phyloP scores from a whole-genome alignment of 2,888 invertebrate genomes.

The Leuctra nigra region DNA sequence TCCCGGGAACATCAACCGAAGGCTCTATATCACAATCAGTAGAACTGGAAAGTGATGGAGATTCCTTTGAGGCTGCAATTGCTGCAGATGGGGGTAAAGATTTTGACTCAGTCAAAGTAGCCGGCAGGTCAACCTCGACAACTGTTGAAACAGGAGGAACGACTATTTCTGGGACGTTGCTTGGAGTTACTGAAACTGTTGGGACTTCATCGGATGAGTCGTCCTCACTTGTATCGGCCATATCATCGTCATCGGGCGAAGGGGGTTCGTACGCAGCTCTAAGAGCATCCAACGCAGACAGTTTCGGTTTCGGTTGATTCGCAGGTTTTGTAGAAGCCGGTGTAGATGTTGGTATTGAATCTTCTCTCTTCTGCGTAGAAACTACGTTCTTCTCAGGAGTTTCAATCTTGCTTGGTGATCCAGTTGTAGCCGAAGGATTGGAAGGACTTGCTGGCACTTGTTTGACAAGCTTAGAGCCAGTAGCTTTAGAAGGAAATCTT shows the following conservation, averaged over 20 bases:
- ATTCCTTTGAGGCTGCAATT: no score
- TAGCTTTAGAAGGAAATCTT: no score
- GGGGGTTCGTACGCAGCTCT: slow-evolving; percentile 1
- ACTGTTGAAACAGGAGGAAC: no score
- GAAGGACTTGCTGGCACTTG: neutral
- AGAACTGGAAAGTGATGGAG: no score
- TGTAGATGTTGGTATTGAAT: neutral
- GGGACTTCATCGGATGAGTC: neutral
- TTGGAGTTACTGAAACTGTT: no score
- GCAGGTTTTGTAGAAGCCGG: neutral
- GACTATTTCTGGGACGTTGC: no score
- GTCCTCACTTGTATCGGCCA: neutral
- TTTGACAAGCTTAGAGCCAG: no score
- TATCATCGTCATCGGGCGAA: neutral
- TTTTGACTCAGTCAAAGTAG: no score
- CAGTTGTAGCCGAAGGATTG: neutral
- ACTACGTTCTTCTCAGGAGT: neutral
- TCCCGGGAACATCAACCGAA: neutral
- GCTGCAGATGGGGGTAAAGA: no score
- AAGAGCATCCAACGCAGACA: slow-evolving; percentile 11
- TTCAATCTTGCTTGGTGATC: neutral
- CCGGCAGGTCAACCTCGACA: no score
- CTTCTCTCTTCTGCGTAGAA: neutral
- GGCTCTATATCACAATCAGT: neutral
- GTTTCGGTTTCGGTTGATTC: neutral